Base-by-base conservation (phyloP, 2,113 vertebrate genomes). In the Microtus montanus region DNA sequence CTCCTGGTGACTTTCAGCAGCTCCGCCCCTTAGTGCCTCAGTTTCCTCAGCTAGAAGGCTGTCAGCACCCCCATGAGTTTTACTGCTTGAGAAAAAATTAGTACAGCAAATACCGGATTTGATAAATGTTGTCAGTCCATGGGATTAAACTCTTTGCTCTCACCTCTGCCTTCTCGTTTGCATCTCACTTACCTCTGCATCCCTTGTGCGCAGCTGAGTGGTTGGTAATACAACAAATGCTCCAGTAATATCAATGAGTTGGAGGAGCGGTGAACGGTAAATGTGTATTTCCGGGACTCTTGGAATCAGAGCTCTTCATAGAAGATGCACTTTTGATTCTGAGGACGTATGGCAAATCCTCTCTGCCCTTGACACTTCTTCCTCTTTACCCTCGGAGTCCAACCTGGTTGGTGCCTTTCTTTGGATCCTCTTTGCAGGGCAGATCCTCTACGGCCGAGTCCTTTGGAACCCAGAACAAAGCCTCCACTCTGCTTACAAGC, bases 401-500 rank as follows among this genome's bases (percentile, higher is more conserved):
- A n/a, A 49, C 20, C 0, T 74, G 87, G 75, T 78, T 74, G 52
- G 26, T 86, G 19, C 41, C n/a, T 96, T 52, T 95, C 20, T 96
- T 52, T 95, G 19, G 0, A 41, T 95, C n/a, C n/a, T n/a, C 54
- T 95, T 95, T 95, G 83, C 97, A 99, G 99, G 99, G 90, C 99
- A 99, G 97, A 99, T 98, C 9, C 98, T 99, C 30, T 99, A 99
- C 0, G 99, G 99, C 93, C 98, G 99, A 0, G 99, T 99, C 90
- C 98, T 99, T 93, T 99, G 99, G 99, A 99, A 99, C 97, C 99
- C 99, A 0, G 99, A 99, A 24, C 99, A 99, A 92, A 99, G 99
- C 97, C 99, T 99, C 75, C 99, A 99, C 1, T 98, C 99, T 0
- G 99, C 99, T 15, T 99, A 99, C 98, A 99, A 98, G 79, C 99